Base-by-base conservation (phyloP, 2,888 invertebrate species). In the Pseudococcus jackbeardsleyi region DNA sequence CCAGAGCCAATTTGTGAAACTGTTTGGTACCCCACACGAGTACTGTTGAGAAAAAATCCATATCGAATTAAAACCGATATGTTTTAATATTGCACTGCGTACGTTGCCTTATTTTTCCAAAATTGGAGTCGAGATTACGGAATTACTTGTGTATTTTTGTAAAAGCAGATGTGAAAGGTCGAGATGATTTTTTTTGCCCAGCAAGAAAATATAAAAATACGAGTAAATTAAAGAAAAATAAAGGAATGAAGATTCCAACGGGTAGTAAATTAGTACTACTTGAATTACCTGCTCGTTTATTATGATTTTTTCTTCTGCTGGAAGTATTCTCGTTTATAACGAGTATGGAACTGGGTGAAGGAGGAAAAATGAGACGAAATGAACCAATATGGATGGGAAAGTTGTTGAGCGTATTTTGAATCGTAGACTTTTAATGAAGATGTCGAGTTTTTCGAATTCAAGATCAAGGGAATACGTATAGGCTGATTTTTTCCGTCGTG, bases 1-100 rank as follows among this genome's bases (percentile, higher is more conserved):
- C 33, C 46, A n/a, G 11, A 33, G 79, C 46, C 79, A 82, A 82
- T 82, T 82, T 82, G 46, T 77, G 77, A 82, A 82, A 39, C 72
- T 72, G 72, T 33, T 72, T 72, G 64, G 64, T 64, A 64, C 64
- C 64, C 72, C 26, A 26, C 22, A 19, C 17, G 33, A 33, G 33
- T 22, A 33, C 3, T 68, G 68, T 68, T 33, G 33, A 59, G 11
- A 7, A 72, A 72, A 72, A 72, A 33, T 72, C 72, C 72, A 33
- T 72, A 72, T 26, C 33, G 72, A 72, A 72, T 72, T 72, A 72
- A 72, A 72, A 72, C 33, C 72, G 72, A 72, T 64, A 64, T 19
- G 15, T 72, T 72, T 33, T 72, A 26, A 72, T 33, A 26, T 72
- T 72, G 33, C 26, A 17, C 17, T 39, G 26, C 22, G 64, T 64